phyloP scores from a whole-genome alignment of 2,888 invertebrate genomes.

The Napeogenes inachia region DNA sequence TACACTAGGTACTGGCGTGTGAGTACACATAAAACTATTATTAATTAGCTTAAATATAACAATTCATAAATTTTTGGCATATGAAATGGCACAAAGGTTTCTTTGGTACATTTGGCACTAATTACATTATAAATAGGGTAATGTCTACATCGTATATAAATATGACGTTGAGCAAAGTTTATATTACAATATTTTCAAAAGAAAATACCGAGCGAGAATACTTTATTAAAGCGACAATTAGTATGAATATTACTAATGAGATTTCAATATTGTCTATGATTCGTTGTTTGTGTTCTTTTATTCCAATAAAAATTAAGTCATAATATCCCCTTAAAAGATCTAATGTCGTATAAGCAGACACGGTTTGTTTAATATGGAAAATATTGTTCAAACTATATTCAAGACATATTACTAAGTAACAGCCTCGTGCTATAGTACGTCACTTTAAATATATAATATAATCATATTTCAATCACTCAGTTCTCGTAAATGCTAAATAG shows the following conservation, averaged over 20 bases:
- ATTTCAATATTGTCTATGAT: constrained; percentile 9
- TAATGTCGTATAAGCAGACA: too few species aligned
- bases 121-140: constrained; percentile 38
- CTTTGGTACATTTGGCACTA: constrained; percentile 58
- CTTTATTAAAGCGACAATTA: constrained; percentile 40
- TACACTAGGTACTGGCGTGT: constrained; percentile 66
- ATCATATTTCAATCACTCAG: background rate
- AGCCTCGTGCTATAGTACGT: constrained; percentile 14
- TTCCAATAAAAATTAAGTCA: background rate
- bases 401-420: constrained; percentile 26
- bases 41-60: constrained; percentile 26
- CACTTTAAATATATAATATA: background rate
- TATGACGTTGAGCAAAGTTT: constrained; percentile 66
- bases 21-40: constrained; percentile 27
- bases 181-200: constrained; percentile 48
- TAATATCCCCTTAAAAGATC: too few species aligned
- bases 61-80: constrained; percentile 43
- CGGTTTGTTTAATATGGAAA: too few species aligned
- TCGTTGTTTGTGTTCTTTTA: constrained; percentile 5
- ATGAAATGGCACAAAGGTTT: constrained; percentile 37
- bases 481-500: constrained; percentile 25
- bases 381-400: background rate
- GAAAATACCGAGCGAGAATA: constrained; percentile 69
- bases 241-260: constrained; percentile 1
- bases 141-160: constrained; percentile 51